Evolutionary conservation across 2,113 vertebrate genomes (phyloP), one percentile per base, ranked within the genome.

Genomic region (Toxostoma redivivum): DNA sequence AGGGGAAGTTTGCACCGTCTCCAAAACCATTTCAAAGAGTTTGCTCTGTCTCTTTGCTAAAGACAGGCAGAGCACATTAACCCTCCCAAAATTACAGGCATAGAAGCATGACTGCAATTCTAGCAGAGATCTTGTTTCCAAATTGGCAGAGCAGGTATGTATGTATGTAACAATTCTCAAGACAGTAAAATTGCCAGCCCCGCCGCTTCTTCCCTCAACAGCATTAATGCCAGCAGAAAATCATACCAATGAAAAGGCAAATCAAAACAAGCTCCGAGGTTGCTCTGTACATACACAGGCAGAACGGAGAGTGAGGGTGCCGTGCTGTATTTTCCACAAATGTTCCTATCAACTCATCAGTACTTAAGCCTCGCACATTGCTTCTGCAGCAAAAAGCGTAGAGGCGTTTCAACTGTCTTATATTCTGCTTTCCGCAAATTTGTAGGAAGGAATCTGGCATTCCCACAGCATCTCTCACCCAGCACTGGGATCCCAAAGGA

Each of bases 11-110:
- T 88, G 86, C 94, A 57, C n/a, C 44, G 15, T 9, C 69, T 67
- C 88, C 85, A 88, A 94, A 96, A 74, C 85, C 92, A 81, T 88
- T 90, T 86, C 85, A 93, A 73, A 95, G 82, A 88, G 80, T 82
- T 38, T 9, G 8, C 69, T 47, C 65, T 42, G n/a, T 23, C 42
- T 81, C 71, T 73, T 28, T 31, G 54, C 86, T 53, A 11, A 50
- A 87, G 61, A 85, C 40, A 74, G 56, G 7, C 17, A 51, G 54
- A 22, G 23, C 33, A 69, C 70, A 65, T 51, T 38, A 65, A 38
- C 15, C 7, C 8, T 30, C 44, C 12, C 27, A 51, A 69, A 84
- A 96, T 86, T 30, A 67, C 33, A 90, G 87, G 66, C 56, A 2
- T 12, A 19, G 66, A 83, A 83, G 25, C 82, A 66, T 0, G 3